phyloP scores from a whole-genome alignment of 1,140 invertebrate species.

The Drosophila mayri region DNA sequence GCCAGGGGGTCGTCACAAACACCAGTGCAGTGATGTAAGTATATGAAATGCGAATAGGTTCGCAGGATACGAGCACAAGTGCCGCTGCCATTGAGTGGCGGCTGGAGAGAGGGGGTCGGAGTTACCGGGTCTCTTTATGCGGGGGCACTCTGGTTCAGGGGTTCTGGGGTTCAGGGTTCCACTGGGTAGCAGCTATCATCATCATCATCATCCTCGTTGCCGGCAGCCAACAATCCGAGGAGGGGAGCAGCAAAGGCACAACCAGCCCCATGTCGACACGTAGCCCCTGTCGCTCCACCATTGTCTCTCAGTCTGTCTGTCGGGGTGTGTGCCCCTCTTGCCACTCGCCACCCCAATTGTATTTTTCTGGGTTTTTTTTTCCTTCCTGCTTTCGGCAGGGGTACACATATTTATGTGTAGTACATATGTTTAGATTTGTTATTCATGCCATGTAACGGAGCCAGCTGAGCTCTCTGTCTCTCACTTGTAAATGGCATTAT shows the following conservation, averaged over 20 bases:
- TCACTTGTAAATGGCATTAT: conserved; percentile 60
- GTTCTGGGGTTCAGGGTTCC: conserved; percentile 1
- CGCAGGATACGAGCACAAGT: conserved; percentile 80
- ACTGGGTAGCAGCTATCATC: conserved; percentile 54
- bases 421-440: conserved; percentile 83
- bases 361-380: conserved; percentile 32
- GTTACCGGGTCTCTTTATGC: background rate
- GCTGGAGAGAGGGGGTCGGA: background rate
- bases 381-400: conserved; percentile 45
- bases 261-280: conserved; percentile 36
- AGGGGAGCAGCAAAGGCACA: conserved; percentile 37
- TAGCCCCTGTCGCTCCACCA: conserved; percentile 44
- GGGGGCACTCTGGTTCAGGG: background rate
- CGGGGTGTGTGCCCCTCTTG: conserved; percentile 20
- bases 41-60: conserved; percentile 85
- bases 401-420: conserved; percentile 60
- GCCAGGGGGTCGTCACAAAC: conserved; percentile 61
- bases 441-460: conserved; percentile 69
- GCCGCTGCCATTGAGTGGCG: conserved; percentile 62
- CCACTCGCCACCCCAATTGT: conserved; percentile 22
- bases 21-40: conserved; percentile 84
- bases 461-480: conserved; percentile 42
- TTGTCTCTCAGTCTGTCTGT: conserved; percentile 26
- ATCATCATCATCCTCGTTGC: conserved; percentile 66
- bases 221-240: conserved; percentile 34